Evolutionary conservation across 2,888 invertebrate species (phyloP).

Genomic region (Netelia fuscicornis): DNA sequence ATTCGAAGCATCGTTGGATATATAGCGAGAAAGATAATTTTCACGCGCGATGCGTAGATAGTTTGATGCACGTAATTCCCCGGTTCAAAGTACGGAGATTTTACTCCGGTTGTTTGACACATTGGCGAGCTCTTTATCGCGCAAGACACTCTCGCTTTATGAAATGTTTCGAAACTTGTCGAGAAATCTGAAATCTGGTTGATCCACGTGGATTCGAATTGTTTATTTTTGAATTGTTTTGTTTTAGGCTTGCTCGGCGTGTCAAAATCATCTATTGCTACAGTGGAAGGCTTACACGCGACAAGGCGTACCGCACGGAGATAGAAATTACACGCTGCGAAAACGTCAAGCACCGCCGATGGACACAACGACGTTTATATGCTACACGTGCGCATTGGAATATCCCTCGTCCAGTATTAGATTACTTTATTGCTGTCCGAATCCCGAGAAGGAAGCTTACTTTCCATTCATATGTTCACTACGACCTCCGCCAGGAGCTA

Average conservation of each 20-base stretch:
- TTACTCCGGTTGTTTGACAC: not conserved
- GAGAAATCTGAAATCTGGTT: not conserved
- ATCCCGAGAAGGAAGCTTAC: constrained; percentile 94
- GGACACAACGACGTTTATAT: constrained; percentile 92
- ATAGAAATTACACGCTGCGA: constrained; percentile 92
- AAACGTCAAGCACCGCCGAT: constrained; percentile 90
- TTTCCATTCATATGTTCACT: constrained; percentile 95
- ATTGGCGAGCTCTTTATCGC: not conserved
- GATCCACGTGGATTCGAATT: not conserved
- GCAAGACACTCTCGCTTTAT: too few species aligned
- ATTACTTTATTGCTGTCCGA: constrained; percentile 93
- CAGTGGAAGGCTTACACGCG: constrained; percentile 94
- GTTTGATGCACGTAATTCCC: not conserved
- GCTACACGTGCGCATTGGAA: constrained; percentile 95
- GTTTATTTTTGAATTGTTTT: not conserved
- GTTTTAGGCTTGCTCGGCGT: constrained; percentile 92
- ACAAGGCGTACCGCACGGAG: constrained; percentile 90
- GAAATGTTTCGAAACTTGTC: not conserved
- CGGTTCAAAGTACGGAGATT: constrained; percentile 34
- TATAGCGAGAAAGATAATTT: too few species aligned
- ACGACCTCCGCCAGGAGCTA: constrained; percentile 93
- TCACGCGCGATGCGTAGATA: not conserved
- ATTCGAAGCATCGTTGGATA: too few species aligned
- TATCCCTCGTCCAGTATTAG: constrained; percentile 93
- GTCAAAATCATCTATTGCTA: constrained; percentile 93